Base-by-base conservation (phyloP, 2,113 vertebrate species). In the Galbula dea region DNA sequence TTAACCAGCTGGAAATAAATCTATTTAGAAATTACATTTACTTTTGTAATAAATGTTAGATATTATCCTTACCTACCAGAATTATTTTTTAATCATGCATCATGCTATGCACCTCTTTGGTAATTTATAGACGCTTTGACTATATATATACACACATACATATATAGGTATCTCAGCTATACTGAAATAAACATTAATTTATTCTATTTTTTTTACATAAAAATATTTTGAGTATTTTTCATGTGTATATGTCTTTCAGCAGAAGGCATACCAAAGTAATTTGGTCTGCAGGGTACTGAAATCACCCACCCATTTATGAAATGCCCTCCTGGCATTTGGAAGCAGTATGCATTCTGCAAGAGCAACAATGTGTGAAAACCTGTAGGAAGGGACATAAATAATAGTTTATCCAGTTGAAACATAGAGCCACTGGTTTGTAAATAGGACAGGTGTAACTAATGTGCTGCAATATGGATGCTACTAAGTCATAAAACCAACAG, bases 361-460 rank as follows among this genome's bases (percentile, higher is more conserved):
- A 89, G 74, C 84, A 92, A 59, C 51, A 83, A 13, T 26, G 89
- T 93, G 89, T 92, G 79, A 96, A 94, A 92, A 90, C 46, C 68
- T 66, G 63, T 43, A 91, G n/a, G 51, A 92, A 92, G 67, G 34
- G 87, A 76, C 21, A 22, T 59, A 90, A 93, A 83, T 93, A 88
- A 88, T 80, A 63, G 59, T 76, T 94, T 91, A 89, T 92, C 63
- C 84, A 77, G 34, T 80, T 80, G 66, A 96, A 93, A 77, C 0
- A 0, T 43, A 39, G 59, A 93, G 49, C 51, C 74, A 73, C 27
- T 82, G 62, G 62, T 86, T 94, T 90, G 83, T 92, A 87, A 93
- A 87, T 69, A 81, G 49, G 59, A 68, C 37, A 66, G 48, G 65
- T 51, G 41, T 89, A 83, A 89, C 55, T 88, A 66, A 41, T 22